Evolutionary conservation across 2,113 vertebrate genomes (phyloP).

Genomic region (Oceanites oceanicus): DNA sequence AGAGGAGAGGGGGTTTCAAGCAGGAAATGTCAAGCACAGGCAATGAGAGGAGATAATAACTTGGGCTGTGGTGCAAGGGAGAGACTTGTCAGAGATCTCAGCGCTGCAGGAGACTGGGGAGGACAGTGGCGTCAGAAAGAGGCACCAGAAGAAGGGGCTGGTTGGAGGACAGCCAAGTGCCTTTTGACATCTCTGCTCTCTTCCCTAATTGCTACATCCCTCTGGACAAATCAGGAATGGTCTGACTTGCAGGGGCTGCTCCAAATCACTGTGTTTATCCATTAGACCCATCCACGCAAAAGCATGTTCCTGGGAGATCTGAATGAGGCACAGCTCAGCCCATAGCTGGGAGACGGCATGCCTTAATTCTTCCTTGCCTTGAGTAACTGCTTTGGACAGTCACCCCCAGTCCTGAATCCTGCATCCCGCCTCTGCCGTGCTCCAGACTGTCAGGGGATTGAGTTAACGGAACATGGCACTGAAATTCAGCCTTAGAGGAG

Average conservation of each 20-base stretch:
- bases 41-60: background rate
- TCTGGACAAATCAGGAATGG: background rate
- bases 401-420: background rate
- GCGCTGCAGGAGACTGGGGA: background rate
- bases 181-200: background rate
- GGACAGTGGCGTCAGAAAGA: background rate
- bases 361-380: background rate
- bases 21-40: background rate
- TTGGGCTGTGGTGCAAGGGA: background rate
- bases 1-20: background rate
- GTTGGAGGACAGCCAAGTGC: background rate
- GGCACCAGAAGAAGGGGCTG: background rate
- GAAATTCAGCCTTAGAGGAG: background rate
- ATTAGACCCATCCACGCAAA: background rate
- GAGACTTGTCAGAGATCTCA: background rate
- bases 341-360: fast-evolving
- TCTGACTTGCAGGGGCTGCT: background rate
- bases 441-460: background rate
- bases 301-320: background rate
- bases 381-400: background rate
- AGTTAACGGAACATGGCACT: background rate
- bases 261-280: fast-evolving
- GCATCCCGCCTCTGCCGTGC: background rate
- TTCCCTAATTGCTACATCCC: background rate
- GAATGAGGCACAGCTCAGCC: background rate